phyloP scores from a whole-genome alignment of 1,140 invertebrate genomes.

The Drosophila persimilis region DNA sequence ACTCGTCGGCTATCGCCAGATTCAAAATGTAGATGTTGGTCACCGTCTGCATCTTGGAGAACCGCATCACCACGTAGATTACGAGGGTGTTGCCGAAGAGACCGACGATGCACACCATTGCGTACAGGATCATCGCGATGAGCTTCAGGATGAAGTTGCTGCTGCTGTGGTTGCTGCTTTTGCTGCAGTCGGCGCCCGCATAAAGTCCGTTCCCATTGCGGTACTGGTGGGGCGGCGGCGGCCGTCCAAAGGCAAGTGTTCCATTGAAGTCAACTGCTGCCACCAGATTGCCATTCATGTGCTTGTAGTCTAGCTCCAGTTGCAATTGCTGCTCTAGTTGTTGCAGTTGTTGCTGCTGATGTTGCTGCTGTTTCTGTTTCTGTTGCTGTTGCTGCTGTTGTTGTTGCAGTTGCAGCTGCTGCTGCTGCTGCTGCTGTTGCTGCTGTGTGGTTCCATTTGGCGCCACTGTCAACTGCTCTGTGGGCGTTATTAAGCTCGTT shows the following conservation, averaged over 20 bases:
- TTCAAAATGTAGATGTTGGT: slow-evolving; percentile 99
- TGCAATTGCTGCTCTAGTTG: not conserved
- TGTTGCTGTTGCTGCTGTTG: slow-evolving; percentile 10
- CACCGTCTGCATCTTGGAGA: slow-evolving; percentile 98
- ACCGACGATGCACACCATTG: slow-evolving; percentile 93
- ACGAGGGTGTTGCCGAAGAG: slow-evolving; percentile 96
- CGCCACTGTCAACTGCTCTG: slow-evolving; percentile 72
- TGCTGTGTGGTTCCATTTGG: slow-evolving; percentile 31
- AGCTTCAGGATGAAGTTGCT: slow-evolving; percentile 84
- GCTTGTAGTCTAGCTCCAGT: slow-evolving; percentile 32
- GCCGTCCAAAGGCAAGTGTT: slow-evolving; percentile 11
- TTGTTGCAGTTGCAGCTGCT: slow-evolving; percentile 2
- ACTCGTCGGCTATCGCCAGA: slow-evolving; percentile 96
- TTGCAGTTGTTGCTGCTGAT: slow-evolving; percentile 9
- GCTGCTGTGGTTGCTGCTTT: slow-evolving; percentile 1
- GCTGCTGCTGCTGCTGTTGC: slow-evolving; percentile 6
- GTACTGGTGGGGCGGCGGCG: slow-evolving; percentile 13
- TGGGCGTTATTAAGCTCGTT: slow-evolving; percentile 81
- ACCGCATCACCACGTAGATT: slow-evolving; percentile 96
- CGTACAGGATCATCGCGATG: slow-evolving; percentile 88
- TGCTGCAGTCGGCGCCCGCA: too few species aligned
- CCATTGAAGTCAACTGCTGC: slow-evolving; percentile 17
- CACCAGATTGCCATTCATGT: slow-evolving; percentile 49
- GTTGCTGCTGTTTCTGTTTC: slow-evolving; percentile 2
- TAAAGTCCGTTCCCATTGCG: slow-evolving; percentile 2